Percentiles rank a stretch among this genome's conserved stretches.
phyloP scores from a whole-genome alignment of 1,140 invertebrate species.

The Lanistes nyassanus region DNA sequence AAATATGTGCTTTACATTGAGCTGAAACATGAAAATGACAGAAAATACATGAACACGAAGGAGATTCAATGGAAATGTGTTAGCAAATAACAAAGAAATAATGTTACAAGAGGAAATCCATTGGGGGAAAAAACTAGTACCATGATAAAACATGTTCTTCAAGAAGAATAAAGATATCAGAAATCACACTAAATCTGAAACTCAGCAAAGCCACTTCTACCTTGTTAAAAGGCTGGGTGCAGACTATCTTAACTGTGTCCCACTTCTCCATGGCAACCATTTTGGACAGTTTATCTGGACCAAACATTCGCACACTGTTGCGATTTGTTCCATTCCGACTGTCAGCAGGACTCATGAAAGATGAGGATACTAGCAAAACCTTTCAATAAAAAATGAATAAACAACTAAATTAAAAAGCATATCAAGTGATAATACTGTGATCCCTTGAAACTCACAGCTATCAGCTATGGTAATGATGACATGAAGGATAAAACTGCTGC shows the following conservation, averaged over 20 bases:
- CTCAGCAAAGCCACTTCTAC: constrained; percentile 34
- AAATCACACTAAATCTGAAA: too few relatives aligned
- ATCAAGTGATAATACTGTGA: not conserved
- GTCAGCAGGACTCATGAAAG: constrained; percentile 84
- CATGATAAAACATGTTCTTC: too few relatives aligned
- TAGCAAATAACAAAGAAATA: too few relatives aligned
- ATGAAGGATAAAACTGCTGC: not conserved
- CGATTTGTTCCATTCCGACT: constrained; percentile 75
- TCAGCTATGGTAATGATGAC: not conserved
- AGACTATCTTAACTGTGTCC: constrained; percentile 85
- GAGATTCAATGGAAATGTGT: too few relatives aligned
- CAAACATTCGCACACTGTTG: constrained; percentile 81
- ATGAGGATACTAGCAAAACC: constrained; percentile 81
- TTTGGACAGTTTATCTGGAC: constrained; percentile 72
- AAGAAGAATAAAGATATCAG: too few relatives aligned
- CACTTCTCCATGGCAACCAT: constrained; percentile 76
- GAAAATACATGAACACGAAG: too few relatives aligned
- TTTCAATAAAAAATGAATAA: constrained; percentile 46
- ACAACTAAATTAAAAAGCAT: not conserved
- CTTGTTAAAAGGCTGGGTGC: constrained; percentile 88
- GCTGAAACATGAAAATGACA: too few relatives aligned
- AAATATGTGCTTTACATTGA: too few relatives aligned
- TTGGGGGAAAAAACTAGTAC: too few relatives aligned
- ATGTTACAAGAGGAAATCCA: too few relatives aligned
- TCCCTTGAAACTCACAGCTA: not conserved